Evolutionary conservation across 2,888 invertebrate species (phyloP).

Genomic region (Allacma fusca): DNA sequence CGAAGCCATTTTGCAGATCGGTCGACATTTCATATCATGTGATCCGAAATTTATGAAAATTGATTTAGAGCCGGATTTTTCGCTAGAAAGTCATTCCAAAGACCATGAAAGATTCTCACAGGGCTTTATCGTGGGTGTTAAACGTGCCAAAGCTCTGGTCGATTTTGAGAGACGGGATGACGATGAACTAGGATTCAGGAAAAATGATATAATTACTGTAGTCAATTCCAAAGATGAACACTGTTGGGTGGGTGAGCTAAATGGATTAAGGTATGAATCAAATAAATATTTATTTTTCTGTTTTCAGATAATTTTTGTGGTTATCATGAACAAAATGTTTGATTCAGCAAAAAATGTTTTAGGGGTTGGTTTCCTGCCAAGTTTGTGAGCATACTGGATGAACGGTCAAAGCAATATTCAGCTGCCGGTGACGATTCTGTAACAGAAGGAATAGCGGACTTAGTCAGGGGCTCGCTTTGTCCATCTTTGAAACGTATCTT

Average conservation of each 20-base stretch:
- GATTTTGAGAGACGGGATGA: constrained; percentile 98
- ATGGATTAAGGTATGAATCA: constrained; percentile 76
- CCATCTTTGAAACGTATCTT: constrained; percentile 93
- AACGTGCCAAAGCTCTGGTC: constrained; percentile 92
- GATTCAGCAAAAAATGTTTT: background rate
- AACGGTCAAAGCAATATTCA: constrained; percentile 89
- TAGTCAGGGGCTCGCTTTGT: constrained; percentile 92
- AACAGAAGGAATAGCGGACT: constrained; percentile 94
- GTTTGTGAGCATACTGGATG: constrained; percentile 95
- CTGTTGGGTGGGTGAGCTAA: constrained; percentile 97
- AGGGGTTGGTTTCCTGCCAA: constrained; percentile 95
- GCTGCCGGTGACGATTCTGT: constrained; percentile 97
- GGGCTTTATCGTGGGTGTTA: constrained; percentile 68
- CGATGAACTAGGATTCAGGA: constrained; percentile 96
- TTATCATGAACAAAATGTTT: constrained; percentile 18
- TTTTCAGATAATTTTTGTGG: background rate
- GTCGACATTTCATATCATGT: constrained; percentile 91
- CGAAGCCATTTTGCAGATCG: constrained; percentile 92
- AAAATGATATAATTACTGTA: constrained; percentile 98
- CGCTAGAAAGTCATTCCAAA: constrained; percentile 91
- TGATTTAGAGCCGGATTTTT: constrained; percentile 88
- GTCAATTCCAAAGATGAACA: constrained; percentile 97
- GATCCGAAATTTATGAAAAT: constrained; percentile 82
- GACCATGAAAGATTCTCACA: constrained; percentile 79
- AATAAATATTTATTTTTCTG: background rate